A percentile compares a stretch with the other conserved stretches of the same genome.
These are phyloP conservation scores for Panorpa germanica DNA, from an alignment of 2,888 invertebrate genomes.

Conservation along the genomic window DNA sequence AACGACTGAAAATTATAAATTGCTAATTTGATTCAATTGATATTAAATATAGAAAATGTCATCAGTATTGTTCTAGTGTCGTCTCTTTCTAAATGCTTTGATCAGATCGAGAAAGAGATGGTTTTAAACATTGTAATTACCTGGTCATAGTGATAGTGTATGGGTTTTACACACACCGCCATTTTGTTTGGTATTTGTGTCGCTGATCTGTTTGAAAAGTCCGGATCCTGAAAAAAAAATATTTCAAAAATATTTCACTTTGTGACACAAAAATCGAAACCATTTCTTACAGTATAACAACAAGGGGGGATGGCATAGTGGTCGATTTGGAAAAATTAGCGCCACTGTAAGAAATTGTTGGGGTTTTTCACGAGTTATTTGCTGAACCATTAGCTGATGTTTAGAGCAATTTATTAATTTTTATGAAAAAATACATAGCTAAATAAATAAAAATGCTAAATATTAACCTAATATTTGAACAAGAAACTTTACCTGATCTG, in stretches of 20 bases:
- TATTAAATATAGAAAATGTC: slow-evolving; percentile 1
- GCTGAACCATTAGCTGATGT: no score
- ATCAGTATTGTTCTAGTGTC: no score
- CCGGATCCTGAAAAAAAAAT: slow-evolving; percentile 19
- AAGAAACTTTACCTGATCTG: slow-evolving; percentile 18
- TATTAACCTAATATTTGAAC: no score
- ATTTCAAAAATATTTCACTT: no score
- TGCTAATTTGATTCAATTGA: slow-evolving; percentile 2
- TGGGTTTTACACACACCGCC: slow-evolving; percentile 77
- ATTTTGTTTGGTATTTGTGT: slow-evolving; percentile 29
- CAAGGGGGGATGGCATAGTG: no score
- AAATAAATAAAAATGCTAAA: background rate
- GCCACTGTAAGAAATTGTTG: no score
- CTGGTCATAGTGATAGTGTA: slow-evolving; percentile 75
- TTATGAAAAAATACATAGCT: slow-evolving; percentile 1
- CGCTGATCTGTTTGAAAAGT: slow-evolving; percentile 17
- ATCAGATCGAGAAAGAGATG: slow-evolving; percentile 2
- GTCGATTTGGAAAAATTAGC: no score
- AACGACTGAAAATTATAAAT: slow-evolving; percentile 30
- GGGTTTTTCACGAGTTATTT: no score
- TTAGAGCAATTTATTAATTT: no score
- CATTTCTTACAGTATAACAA: no score
- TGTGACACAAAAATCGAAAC: no score
- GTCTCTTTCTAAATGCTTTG: no score
- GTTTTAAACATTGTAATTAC: slow-evolving; percentile 20